Evolutionary conservation across 2,888 invertebrate species (phyloP).

Genomic region (Caenorhabditis sulstoni): DNA sequence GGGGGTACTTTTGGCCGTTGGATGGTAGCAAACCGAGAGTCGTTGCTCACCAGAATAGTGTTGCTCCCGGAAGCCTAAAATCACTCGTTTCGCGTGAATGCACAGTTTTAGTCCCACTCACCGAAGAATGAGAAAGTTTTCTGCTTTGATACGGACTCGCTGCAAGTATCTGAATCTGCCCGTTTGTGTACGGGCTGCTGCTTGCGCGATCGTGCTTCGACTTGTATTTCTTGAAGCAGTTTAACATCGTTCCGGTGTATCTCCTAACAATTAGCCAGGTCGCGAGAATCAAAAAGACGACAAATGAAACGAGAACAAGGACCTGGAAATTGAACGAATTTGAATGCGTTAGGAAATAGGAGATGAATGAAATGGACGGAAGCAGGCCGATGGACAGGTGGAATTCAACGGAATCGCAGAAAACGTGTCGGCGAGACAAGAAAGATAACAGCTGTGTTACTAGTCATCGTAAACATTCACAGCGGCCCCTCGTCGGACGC

Average conservation of each 20-base stretch:
- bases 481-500: constrained; percentile 26
- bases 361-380: constrained; percentile 25
- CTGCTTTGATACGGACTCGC: constrained; percentile 59
- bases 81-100: background rate
- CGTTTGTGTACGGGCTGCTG: constrained; percentile 54
- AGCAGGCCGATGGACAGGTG: no score
- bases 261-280: constrained; percentile 27
- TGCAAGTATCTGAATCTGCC: constrained; percentile 56
- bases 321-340: constrained; percentile 22
- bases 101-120: background rate
- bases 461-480: constrained; percentile 57
- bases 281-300: constrained; percentile 23
- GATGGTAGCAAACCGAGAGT: constrained; percentile 63
- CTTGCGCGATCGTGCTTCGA: constrained; percentile 42
- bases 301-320: constrained; percentile 39
- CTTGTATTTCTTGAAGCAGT: constrained; percentile 60
- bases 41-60: constrained; percentile 57
- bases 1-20: constrained; percentile 68
- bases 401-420: background rate
- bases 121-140: constrained; percentile 55
- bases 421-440: constrained; percentile 39
- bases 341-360: constrained; percentile 14
- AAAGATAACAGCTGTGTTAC: constrained; percentile 60
- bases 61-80: constrained; percentile 50
- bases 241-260: constrained; percentile 54